A percentile compares a stretch with the other conserved stretches of the same genome.
These are phyloP conservation scores for Listronotus oregonensis DNA, from an alignment of 1,140 invertebrate genomes.

Conservation along the genomic window DNA sequence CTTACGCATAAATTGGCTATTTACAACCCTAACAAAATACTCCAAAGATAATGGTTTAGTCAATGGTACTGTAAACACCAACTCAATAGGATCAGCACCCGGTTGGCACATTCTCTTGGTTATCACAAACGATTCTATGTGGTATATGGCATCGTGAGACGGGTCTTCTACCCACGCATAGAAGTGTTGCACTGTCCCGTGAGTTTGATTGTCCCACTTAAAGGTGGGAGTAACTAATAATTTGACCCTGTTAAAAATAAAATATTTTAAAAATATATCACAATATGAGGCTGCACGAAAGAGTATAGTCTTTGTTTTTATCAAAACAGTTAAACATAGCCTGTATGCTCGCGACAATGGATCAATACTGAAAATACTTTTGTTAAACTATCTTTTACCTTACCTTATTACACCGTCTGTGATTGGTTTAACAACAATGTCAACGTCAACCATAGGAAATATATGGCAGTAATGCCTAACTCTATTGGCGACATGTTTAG, in stretches of 20 bases:
- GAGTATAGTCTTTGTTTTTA: no score
- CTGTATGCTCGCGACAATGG: no score
- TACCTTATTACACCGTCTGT: constrained; percentile 81
- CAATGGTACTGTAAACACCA: constrained; percentile 96
- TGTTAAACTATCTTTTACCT: constrained; percentile 3
- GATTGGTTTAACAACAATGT: constrained; percentile 90
- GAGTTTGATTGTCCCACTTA: constrained; percentile 87
- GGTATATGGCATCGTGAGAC: constrained; percentile 91
- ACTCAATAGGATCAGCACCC: constrained; percentile 72
- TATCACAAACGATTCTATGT: constrained; percentile 91
- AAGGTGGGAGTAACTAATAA: constrained; percentile 85
- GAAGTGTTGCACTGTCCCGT: constrained; percentile 87
- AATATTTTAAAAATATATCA: no score
- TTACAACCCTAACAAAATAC: constrained; percentile 87
- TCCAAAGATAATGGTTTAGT: constrained; percentile 88
- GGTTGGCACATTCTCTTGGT: constrained; percentile 81
- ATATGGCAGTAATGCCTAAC: constrained; percentile 86
- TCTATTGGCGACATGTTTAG: constrained; percentile 73
- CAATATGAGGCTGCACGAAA: no score
- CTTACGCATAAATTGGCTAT: constrained; percentile 88
- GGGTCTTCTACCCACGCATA: constrained; percentile 99
- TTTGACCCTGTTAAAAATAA: constrained; percentile 67
- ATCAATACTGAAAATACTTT: no score
- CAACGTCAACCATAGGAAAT: constrained; percentile 89
- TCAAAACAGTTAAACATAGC: no score